Evolutionary conservation across 1,140 invertebrate species (phyloP).

Genomic region (Bombus breviceps): DNA sequence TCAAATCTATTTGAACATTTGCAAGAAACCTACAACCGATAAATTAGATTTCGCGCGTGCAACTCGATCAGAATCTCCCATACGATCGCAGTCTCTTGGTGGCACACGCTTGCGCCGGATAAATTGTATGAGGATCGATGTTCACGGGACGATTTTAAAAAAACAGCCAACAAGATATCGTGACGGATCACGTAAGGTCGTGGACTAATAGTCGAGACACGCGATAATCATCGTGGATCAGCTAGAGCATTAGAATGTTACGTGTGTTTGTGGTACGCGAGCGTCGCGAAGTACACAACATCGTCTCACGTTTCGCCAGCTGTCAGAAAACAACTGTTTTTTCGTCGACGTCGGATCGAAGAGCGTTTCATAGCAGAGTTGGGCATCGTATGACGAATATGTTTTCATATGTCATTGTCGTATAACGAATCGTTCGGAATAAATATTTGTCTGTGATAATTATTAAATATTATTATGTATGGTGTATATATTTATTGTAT

Average conservation of each 20-base stretch:
- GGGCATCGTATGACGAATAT: too few species aligned
- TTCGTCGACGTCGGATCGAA: too few species aligned
- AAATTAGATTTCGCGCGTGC: conserved; percentile 16
- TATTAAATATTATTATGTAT: too few species aligned
- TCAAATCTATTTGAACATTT: neutral
- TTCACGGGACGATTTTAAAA: conserved; percentile 4
- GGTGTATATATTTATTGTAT: too few species aligned
- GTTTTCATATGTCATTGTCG: too few species aligned
- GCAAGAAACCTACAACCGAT: neutral
- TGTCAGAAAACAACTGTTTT: too few species aligned
- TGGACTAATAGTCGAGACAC: conserved; percentile 25
- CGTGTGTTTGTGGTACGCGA: conserved; percentile 37
- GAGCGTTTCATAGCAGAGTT: too few species aligned
- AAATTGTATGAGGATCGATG: neutral
- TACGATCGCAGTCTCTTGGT: neutral
- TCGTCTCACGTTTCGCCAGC: neutral
- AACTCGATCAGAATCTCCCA: conserved; percentile 10
- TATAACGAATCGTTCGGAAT: too few species aligned
- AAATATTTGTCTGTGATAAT: too few species aligned
- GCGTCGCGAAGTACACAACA: conserved; percentile 26
- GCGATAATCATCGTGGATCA: conserved; percentile 62
- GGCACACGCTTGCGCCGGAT: neutral
- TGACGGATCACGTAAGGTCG: neutral
- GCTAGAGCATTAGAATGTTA: too few species aligned
- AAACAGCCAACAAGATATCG: conserved; percentile 9